phyloP scores from a whole-genome alignment of 2,113 vertebrate species.

The Desmodus rotundus region DNA sequence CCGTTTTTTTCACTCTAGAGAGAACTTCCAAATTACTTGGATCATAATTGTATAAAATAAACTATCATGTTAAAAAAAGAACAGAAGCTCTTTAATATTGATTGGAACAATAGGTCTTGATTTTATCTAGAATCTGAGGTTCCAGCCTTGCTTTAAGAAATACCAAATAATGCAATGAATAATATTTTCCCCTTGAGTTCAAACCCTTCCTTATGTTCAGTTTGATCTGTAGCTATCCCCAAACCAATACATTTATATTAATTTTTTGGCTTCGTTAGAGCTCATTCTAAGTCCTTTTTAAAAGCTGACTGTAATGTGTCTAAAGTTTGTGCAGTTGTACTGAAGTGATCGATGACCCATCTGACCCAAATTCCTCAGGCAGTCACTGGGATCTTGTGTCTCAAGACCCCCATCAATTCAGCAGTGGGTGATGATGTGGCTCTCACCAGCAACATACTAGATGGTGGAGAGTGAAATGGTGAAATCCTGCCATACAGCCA shows the following conservation, averaged over 20 bases:
- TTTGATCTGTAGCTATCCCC: background rate
- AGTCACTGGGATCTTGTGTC: background rate
- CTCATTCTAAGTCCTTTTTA: background rate
- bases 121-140: constrained; percentile 24
- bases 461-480: fast-evolving
- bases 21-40: background rate
- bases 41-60: background rate
- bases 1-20: background rate
- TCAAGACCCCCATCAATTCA: background rate
- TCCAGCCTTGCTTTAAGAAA: constrained; percentile 24
- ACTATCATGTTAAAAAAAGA: background rate
- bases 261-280: background rate
- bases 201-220: background rate
- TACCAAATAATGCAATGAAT: background rate
- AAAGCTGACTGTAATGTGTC: background rate
- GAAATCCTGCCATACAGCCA: background rate
- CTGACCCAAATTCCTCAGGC: background rate
- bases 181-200: background rate
- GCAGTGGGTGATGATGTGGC: no score
- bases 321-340: background rate
- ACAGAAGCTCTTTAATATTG: background rate
- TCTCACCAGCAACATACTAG: background rate
- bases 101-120: background rate
- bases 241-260: background rate
- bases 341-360: background rate